phyloP scores from a whole-genome alignment of 2,888 invertebrate species.

The Seira ritae region DNA sequence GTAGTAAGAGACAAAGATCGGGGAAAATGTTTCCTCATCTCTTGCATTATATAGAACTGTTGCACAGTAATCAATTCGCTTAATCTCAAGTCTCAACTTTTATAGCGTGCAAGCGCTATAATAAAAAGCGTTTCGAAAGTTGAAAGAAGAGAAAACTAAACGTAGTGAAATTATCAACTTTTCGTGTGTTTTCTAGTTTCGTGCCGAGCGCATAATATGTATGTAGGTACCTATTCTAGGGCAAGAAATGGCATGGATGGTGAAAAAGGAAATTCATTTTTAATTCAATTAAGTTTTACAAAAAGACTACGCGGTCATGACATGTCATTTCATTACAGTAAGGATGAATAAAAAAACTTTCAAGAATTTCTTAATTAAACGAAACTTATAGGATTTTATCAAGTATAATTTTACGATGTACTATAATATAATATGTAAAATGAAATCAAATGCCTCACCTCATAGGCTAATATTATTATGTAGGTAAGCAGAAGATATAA shows the following conservation, averaged over 20 bases:
- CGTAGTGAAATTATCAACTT: constrained; percentile 38
- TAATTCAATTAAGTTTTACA: background rate
- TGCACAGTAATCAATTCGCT: constrained; percentile 36
- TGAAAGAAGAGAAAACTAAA: background rate
- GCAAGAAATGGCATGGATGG: too few species aligned
- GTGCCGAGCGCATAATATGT: background rate
- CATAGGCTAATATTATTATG: background rate
- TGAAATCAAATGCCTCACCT: background rate
- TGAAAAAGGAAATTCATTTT: background rate
- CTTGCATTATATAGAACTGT: background rate
- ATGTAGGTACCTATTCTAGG: too few species aligned
- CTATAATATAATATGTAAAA: background rate
- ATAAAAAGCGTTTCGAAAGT: background rate
- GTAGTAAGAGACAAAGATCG: constrained; percentile 25
- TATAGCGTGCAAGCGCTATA: background rate
- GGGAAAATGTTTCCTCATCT: background rate
- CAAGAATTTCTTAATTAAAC: background rate
- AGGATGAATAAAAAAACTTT: background rate
- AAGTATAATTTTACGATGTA: background rate
- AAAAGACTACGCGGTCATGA: background rate
- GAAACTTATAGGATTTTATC: background rate
- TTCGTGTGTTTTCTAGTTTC: background rate
- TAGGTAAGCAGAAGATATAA: background rate
- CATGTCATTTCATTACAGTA: background rate
- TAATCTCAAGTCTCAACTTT: background rate